Evolutionary conservation across 2,888 invertebrate genomes (phyloP).

Genomic region (Drosophila mercatorum): DNA sequence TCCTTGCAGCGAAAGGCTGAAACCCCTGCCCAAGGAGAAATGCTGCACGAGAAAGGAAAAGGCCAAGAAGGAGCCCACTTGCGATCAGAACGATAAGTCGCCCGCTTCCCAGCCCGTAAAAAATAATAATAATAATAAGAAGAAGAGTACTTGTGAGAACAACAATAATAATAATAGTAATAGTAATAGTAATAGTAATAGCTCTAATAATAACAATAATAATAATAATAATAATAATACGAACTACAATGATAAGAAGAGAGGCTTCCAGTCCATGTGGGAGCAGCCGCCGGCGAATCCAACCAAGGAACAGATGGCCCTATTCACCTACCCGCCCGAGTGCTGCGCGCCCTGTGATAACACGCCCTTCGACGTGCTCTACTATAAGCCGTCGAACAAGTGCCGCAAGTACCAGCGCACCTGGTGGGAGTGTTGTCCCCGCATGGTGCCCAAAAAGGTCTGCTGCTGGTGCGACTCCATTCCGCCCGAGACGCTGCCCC

Average conservation of each 20-base stretch:
- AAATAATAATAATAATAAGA: no score
- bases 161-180: no score
- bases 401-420: conserved; percentile 55
- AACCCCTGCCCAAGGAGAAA: no score
- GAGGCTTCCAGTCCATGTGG: conserved; percentile 49
- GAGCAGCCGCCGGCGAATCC: not conserved
- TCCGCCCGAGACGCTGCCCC: conserved; percentile 33
- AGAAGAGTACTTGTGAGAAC: no score
- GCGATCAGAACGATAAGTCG: no score
- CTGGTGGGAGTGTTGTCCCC: conserved; percentile 66
- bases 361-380: conserved; percentile 58
- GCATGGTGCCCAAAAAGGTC: conserved; percentile 38
- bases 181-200: no score
- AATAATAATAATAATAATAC: no score
- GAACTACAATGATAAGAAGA: no score
- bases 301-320: rapidly evolving
- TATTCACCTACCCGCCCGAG: conserved; percentile 34
- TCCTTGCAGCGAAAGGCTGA: conserved; percentile 19
- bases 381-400: conserved; percentile 57
- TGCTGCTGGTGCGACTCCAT: conserved; percentile 46
- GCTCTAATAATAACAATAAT: no score
- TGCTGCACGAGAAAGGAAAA: no score
- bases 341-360: conserved; percentile 47
- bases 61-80: no score
- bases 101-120: no score